These are phyloP conservation scores for Drosophila melanica DNA, from an alignment of 1,140 invertebrate genomes.

Conservation along the genomic window DNA sequence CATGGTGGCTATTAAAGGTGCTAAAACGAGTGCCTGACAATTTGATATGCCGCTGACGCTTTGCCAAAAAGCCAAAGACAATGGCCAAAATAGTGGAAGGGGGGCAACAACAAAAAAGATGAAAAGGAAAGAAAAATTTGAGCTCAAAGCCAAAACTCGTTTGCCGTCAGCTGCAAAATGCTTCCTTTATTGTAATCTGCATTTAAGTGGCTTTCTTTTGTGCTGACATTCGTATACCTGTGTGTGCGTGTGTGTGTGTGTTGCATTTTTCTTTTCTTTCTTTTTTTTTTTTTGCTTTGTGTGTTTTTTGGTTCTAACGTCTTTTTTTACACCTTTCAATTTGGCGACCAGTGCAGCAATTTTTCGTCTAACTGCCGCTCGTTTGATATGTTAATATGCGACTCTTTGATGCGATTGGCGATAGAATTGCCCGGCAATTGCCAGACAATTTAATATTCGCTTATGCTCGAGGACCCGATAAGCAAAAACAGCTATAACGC, in stretches of 20 bases:
- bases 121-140: slow-evolving; percentile 15
- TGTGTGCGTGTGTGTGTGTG: slow-evolving; percentile 21
- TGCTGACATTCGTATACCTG: slow-evolving; percentile 38
- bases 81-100: slow-evolving; percentile 33
- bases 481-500: slow-evolving; percentile 20
- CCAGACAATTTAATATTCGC: slow-evolving; percentile 77
- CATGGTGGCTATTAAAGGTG: slow-evolving; percentile 67
- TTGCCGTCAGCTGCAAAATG: slow-evolving; percentile 64
- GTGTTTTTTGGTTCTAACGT: background rate
- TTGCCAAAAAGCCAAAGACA: slow-evolving; percentile 40
- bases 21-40: slow-evolving; percentile 43
- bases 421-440: slow-evolving; percentile 56
- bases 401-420: slow-evolving; percentile 72
- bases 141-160: slow-evolving; percentile 51
- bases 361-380: slow-evolving; percentile 80
- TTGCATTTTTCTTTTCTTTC: slow-evolving; percentile 8
- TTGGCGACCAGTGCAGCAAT: slow-evolving; percentile 75
- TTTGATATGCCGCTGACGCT: slow-evolving; percentile 62
- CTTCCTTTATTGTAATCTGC: slow-evolving; percentile 79
- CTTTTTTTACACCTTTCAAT: slow-evolving; percentile 68
- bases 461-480: slow-evolving; percentile 59
- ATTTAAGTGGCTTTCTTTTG: slow-evolving; percentile 82
- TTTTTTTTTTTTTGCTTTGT: slow-evolving; percentile 14
- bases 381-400: slow-evolving; percentile 82
- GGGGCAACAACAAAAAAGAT: background rate